A percentile compares a stretch with the other conserved stretches of the same genome.
phyloP scores from a whole-genome alignment of 2,113 vertebrate species.

The Otis tarda region DNA sequence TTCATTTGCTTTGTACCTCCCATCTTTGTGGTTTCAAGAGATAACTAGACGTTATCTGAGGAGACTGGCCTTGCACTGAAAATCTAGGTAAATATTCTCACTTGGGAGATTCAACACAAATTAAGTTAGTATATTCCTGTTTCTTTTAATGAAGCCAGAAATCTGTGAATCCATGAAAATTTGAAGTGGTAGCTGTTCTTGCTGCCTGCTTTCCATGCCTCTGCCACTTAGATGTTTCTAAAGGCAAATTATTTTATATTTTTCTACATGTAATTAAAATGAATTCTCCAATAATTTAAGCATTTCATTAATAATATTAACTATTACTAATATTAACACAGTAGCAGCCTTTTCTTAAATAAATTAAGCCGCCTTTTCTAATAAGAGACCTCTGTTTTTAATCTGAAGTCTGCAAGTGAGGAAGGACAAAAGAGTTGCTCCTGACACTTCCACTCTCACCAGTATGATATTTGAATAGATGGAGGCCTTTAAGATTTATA shows the following conservation, averaged over 20 bases:
- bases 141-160: neutral
- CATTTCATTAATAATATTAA: neutral
- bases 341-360: neutral
- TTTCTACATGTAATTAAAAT: neutral
- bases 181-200: neutral
- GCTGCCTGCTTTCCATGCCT: neutral
- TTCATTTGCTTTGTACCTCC: neutral
- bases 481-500: neutral
- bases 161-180: neutral
- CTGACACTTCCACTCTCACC: neutral
- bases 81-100: neutral
- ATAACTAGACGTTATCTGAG: neutral
- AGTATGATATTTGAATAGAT: neutral
- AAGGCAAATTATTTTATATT: neutral
- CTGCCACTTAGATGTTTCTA: neutral
- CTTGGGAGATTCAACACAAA: neutral
- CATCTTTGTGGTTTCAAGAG: neutral
- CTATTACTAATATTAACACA: neutral
- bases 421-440: neutral
- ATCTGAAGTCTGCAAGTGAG: neutral
- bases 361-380: neutral
- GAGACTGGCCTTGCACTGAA: neutral
- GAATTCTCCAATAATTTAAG: neutral
- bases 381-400: neutral
- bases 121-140: neutral